Evolutionary conservation across 2,888 invertebrate genomes (phyloP).

Genomic region (Tipula unca): DNA sequence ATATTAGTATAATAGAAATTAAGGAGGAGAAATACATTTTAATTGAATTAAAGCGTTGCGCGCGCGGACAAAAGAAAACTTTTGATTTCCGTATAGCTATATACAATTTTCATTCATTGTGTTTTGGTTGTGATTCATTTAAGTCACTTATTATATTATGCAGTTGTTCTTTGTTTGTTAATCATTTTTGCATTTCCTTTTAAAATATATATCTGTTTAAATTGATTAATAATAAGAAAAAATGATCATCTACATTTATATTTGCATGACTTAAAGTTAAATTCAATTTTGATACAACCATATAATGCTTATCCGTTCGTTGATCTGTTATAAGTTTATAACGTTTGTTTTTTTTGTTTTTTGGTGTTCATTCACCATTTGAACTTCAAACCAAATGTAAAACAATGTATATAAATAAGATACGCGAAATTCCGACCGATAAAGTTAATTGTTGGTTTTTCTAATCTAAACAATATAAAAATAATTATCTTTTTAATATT

Average conservation of each 20-base stretch:
- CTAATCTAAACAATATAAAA: neutral
- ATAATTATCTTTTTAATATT: neutral
- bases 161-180: conserved; percentile 1
- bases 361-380: neutral
- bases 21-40: neutral
- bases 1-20: neutral
- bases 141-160: neutral
- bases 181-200: neutral
- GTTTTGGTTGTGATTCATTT: neutral
- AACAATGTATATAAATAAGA: neutral
- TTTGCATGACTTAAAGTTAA: neutral
- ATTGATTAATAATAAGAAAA: neutral
- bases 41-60: neutral
- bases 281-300: neutral
- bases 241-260: neutral
- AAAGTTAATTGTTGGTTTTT: neutral
- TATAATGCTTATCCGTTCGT: neutral
- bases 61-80: neutral
- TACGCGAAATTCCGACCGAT: neutral
- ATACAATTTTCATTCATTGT: neutral
- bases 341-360: neutral
- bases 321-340: neutral
- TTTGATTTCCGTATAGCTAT: neutral
- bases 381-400: neutral
- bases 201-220: neutral